Percentiles rank a stretch among this genome's conserved stretches.
phyloP scores from a whole-genome alignment of 53 echinoderm and acorn worm species.

The Zoroaster sp. region DNA sequence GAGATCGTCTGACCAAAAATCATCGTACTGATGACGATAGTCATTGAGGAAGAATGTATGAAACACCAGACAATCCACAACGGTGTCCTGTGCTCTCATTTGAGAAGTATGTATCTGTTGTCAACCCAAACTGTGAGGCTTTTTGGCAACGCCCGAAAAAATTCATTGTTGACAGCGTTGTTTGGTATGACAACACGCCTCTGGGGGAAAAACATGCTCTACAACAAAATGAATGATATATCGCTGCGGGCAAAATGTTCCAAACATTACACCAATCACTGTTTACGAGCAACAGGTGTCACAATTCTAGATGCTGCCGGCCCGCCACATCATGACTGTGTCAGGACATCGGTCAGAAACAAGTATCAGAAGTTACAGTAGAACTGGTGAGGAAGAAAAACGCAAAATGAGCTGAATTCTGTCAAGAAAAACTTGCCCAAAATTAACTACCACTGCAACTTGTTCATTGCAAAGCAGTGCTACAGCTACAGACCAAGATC shows the following conservation, averaged over 20 bases:
- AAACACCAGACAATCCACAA: background rate
- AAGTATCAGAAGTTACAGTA: constrained; percentile 20
- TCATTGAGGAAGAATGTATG: background rate
- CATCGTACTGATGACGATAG: background rate
- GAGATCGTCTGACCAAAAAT: background rate
- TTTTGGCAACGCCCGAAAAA: constrained; percentile 7
- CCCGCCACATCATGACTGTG: background rate
- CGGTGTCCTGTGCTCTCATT: background rate
- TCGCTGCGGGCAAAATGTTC: background rate
- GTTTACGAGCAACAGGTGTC: background rate
- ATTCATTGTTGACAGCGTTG: background rate
- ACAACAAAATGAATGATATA: background rate
- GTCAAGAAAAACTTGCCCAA: background rate
- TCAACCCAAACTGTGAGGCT: background rate
- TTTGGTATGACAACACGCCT: background rate
- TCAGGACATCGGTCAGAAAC: background rate
- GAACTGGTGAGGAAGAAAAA: background rate
- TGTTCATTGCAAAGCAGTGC: background rate
- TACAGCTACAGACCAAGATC: background rate
- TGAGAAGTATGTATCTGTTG: background rate
- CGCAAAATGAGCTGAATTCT: background rate
- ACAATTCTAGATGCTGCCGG: background rate
- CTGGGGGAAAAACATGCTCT: background rate
- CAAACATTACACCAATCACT: background rate
- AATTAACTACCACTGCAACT: background rate